Conservation (phyloP, 2,797 vertebrate genomes). For the Poeciliopsis turneri region DNA sequence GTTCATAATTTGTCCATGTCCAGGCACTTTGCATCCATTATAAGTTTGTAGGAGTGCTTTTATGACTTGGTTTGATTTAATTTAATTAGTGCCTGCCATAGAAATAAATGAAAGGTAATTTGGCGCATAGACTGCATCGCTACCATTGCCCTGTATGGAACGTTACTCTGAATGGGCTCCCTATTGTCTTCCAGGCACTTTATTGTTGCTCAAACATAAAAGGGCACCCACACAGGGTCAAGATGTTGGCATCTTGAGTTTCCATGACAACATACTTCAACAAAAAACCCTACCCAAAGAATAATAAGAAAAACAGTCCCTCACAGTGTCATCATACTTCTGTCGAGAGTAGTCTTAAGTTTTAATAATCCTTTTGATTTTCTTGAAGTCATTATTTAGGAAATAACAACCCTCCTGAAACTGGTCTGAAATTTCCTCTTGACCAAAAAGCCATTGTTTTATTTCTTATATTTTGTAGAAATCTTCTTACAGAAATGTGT, state of each 20-base stretch:
- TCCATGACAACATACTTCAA: too few relatives aligned
- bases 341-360: too few relatives aligned
- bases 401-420: not conserved
- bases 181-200: not conserved
- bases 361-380: too few relatives aligned
- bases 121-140: not conserved
- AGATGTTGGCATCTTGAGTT: too few relatives aligned
- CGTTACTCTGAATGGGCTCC: not conserved
- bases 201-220: not conserved
- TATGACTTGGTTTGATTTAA: slow-evolving; percentile 1
- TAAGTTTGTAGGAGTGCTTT: slow-evolving; percentile 3
- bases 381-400: too few relatives aligned
- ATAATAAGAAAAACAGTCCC: too few relatives aligned
- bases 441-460: not conserved
- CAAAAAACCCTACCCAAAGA: too few relatives aligned
- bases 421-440: not conserved
- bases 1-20: slow-evolving; percentile 1
- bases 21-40: slow-evolving; percentile 3
- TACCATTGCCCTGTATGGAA: not conserved
- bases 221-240: not conserved
- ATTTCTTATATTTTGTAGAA: not conserved
- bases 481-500: not conserved
- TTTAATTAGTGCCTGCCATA: slow-evolving; percentile 2
- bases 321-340: too few relatives aligned
- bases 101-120: not conserved